Evolutionary conservation across 2,113 vertebrate genomes (phyloP), one percentile per base, ranked within the genome.

Genomic region (Micromys minutus): DNA sequence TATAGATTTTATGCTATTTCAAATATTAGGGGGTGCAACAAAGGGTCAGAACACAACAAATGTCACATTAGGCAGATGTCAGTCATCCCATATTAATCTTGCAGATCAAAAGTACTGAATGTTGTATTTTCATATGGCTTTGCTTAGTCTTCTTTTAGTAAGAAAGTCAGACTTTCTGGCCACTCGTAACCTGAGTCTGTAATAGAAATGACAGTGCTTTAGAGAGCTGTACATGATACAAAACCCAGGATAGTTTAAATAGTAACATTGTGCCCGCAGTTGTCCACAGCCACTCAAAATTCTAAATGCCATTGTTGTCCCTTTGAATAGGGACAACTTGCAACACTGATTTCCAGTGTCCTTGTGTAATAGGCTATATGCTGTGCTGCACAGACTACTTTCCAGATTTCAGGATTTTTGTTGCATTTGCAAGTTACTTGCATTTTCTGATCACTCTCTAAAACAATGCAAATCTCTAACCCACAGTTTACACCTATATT

Each of bases 201-300:
- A 77, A 2, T 19, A 84, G 36, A 92, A 92, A 74, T 77, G 55
- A 15, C 52, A 1, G 5, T 31, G 15, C 45, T 52, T 8, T 91
- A 34, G 74, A 67, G 45, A 55, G 45, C 34, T 65, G n/a, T 61
- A 34, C n/a, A 42, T 91, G n/a, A 55, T 55, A 91, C 45, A 55
- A 86, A 94, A 65, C 76, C n/a, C 75, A 90, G 34, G 59, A 11
- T n/a, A 63, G n/a, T 81, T 91, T 91, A 59, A 87, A 93, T 31
- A 85, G 12, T 45, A 39, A 39, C 52, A 31, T 47, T 61, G 29
- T 52, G 86, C 61, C 24, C 83, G 45, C 24, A 47, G 2, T 8
- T 83, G 34, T 83, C 45, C 55, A 85, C 15, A 84, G 11, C 63
- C 57, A 34, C 47, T 89, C 52, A 91, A 76, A 65, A 89, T 89